phyloP scores from a whole-genome alignment of 2,888 invertebrate genomes.

The Acleris sparsana region DNA sequence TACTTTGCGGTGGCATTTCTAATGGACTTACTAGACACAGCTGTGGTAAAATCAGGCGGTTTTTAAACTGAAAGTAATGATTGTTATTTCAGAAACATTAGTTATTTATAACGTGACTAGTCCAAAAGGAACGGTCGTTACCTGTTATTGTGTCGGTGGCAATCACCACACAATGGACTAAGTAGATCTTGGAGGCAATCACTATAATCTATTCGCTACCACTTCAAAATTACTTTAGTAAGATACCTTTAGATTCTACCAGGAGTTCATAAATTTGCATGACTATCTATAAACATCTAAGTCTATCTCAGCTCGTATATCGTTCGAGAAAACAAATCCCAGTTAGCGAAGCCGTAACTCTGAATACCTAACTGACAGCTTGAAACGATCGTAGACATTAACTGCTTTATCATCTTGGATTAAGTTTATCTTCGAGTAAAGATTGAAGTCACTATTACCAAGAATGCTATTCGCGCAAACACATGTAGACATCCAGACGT shows the following conservation, averaged over 20 bases:
- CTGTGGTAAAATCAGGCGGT: no score
- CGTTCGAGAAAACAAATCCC: no score
- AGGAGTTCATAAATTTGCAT: not conserved
- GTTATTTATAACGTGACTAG: slow-evolving; percentile 11
- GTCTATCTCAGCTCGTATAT: no score
- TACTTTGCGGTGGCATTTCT: slow-evolving; percentile 18
- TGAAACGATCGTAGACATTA: not conserved
- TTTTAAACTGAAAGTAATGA: slow-evolving; percentile 8
- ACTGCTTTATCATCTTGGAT: not conserved
- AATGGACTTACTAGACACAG: not conserved
- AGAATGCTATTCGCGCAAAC: slow-evolving; percentile 24
- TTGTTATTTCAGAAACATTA: slow-evolving; percentile 14
- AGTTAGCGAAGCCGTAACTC: not conserved
- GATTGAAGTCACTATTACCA: slow-evolving; percentile 24
- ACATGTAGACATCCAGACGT: slow-evolving; percentile 17
- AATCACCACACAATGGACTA: slow-evolving; percentile 17
- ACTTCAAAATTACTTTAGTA: not conserved
- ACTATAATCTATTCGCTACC: not conserved
- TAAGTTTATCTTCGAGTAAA: slow-evolving; percentile 8
- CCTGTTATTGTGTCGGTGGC: slow-evolving; percentile 4
- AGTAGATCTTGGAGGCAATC: slow-evolving; percentile 10
- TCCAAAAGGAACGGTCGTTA: slow-evolving; percentile 8
- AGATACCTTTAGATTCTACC: not conserved
- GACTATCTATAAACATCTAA: not conserved
- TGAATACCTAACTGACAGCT: not conserved